A percentile compares a stretch with the other conserved stretches of the same genome.
These are phyloP conservation scores for Chinchilla lanigera DNA, from an alignment of 2,113 vertebrate species.

Conservation along the genomic window DNA sequence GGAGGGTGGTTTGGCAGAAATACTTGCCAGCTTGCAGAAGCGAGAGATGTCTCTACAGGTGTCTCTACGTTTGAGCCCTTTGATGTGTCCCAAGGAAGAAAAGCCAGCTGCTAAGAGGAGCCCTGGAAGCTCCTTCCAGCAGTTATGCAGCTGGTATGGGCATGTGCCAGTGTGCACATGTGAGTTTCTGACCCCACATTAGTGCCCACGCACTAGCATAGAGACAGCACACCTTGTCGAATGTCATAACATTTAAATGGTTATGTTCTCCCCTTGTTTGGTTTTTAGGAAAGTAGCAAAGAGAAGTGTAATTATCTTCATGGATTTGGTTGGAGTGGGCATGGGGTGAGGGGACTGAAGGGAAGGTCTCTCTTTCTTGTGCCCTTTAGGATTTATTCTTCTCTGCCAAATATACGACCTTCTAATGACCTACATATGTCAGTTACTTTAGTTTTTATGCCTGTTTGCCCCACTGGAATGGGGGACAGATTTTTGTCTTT, in stretches of 20 bases:
- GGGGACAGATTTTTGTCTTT: background rate
- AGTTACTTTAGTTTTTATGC: background rate
- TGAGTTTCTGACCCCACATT: background rate
- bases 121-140: background rate
- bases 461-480: background rate
- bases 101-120: background rate
- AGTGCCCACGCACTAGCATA: background rate
- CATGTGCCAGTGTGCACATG: background rate
- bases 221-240: background rate
- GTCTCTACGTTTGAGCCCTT: background rate
- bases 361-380: background rate
- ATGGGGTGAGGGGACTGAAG: background rate
- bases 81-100: background rate
- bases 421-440: background rate
- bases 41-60: background rate
- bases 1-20: background rate
- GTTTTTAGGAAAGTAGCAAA: constrained; percentile 15
- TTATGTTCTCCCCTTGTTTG: background rate
- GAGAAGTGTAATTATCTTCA: background rate
- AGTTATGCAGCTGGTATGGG: background rate
- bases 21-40: background rate
- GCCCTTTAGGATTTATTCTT: background rate
- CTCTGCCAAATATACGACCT: background rate
- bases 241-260: background rate
- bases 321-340: background rate